phyloP scores from a whole-genome alignment of 2,113 vertebrate genomes.

The Sciurus niger region DNA sequence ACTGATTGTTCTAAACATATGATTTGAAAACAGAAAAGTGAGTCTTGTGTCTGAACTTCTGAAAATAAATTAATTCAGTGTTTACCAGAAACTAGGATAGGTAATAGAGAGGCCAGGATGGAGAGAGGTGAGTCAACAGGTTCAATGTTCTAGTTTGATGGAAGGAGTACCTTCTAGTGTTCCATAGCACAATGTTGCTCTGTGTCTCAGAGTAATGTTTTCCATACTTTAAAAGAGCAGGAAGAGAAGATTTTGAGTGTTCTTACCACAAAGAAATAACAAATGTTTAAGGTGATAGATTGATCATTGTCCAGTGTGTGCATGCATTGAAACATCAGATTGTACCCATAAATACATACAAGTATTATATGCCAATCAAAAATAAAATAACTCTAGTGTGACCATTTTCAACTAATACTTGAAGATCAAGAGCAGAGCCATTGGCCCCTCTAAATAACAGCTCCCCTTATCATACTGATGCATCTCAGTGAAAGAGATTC shows the following conservation, averaged over 20 bases:
- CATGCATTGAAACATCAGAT: not conserved
- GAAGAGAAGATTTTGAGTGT: not conserved
- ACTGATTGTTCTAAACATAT: not conserved
- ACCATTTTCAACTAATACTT: slow-evolving; percentile 57
- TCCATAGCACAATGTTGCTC: no score
- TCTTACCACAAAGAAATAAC: not conserved
- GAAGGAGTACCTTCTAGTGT: not conserved
- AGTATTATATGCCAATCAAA: not conserved
- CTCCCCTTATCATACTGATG: slow-evolving; percentile 33
- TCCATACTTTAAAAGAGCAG: not conserved
- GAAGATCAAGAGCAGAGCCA: not conserved
- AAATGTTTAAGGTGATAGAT: not conserved
- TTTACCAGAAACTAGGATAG: not conserved
- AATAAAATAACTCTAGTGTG: not conserved
- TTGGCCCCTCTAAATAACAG: slow-evolving; percentile 18
- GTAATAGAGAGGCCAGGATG: no score
- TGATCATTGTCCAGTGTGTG: not conserved
- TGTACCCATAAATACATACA: no score
- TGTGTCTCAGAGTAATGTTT: no score
- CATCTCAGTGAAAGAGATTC: not conserved
- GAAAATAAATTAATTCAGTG: slow-evolving; percentile 35
- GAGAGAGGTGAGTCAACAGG: no score
- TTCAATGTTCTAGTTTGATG: not conserved
- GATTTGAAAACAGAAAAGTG: slow-evolving; percentile 27
- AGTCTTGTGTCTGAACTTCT: slow-evolving; percentile 64